A percentile compares a stretch with the other conserved stretches of the same genome.
phyloP scores from a whole-genome alignment of 2,113 vertebrate genomes.

The Suricata suricatta region DNA sequence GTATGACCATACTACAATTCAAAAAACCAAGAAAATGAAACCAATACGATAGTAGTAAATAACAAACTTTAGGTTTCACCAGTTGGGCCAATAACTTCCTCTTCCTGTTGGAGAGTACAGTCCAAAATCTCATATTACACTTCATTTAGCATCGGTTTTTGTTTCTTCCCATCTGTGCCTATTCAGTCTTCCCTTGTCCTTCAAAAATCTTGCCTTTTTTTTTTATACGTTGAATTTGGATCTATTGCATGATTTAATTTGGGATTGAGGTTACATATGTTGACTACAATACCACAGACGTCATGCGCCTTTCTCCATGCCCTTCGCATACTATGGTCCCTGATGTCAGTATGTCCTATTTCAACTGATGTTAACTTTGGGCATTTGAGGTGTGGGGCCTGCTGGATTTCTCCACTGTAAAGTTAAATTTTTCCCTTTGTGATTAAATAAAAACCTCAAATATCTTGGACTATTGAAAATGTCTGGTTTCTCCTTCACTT shows the following conservation, averaged over 20 bases:
- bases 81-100: background rate
- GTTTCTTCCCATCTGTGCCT: background rate
- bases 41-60: background rate
- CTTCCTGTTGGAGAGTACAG: background rate
- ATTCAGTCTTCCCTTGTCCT: background rate
- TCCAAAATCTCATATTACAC: background rate
- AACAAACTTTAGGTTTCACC: background rate
- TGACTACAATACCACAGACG: background rate
- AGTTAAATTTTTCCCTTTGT: background rate
- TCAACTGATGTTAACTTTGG: background rate
- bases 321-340: accelerated
- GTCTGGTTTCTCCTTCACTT: background rate
- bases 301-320: accelerated
- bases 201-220: background rate
- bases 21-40: background rate
- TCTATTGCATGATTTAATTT: too few relatives aligned
- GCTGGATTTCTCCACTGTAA: background rate
- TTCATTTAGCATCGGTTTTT: background rate
- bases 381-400: background rate
- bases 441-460: background rate
- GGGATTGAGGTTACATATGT: background rate
- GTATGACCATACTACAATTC: background rate
- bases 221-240: background rate
- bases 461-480: background rate
- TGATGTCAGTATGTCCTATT: background rate